Evolutionary conservation across 2,888 invertebrate genomes (phyloP), one percentile per base, ranked within the genome.

Genomic region (Caenorhabditis sp.): DNA sequence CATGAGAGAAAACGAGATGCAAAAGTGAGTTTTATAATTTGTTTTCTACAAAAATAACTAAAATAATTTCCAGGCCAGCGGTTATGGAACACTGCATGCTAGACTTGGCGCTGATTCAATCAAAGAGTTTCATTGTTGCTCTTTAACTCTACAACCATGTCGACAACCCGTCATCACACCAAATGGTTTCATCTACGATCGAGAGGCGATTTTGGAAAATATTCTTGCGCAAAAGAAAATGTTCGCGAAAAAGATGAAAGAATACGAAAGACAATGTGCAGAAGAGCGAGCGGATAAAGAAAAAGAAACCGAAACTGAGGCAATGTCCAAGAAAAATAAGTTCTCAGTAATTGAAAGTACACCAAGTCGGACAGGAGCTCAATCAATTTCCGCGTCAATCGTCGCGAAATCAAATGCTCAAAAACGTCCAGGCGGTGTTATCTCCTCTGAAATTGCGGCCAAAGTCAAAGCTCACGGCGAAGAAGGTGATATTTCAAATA

Each of bases 1-100:
- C 94, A 96, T 85, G 99, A 99, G 88, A 94, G 95, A 89, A 93
- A 95, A 88, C 95, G 95, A 88, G 97, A 99, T 88, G 95, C 95
- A 1, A 92, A 93, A 60, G 71, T 68, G 8, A 27, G 56, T 26
- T 43, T 49, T 12, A 23, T 21, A 14, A 25, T 26, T 23, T 20
- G 26, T 38, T 36, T 63, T 57, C 20, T 61, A 10, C 10, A 12
- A 20, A 17, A 14, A 52, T 12, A 25, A 21, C 12, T 5, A 43
- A 17, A 8, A 7, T 10, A 31, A 20, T 14, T 38, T 67, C 59
- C 17, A 68, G 63, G 62, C 67, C 3, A 95, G 96, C 17, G 97
- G 97, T 8, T 99, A 96, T 89, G 97, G 91, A 1, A 90, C 90
- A 20, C 87, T 90, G 67, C 86, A 88, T 60, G 84, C 89, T 1